A percentile compares a stretch with the other conserved stretches of the same genome.
phyloP scores from a whole-genome alignment of 1,140 invertebrate genomes.

The Laupala kohalensis region DNA sequence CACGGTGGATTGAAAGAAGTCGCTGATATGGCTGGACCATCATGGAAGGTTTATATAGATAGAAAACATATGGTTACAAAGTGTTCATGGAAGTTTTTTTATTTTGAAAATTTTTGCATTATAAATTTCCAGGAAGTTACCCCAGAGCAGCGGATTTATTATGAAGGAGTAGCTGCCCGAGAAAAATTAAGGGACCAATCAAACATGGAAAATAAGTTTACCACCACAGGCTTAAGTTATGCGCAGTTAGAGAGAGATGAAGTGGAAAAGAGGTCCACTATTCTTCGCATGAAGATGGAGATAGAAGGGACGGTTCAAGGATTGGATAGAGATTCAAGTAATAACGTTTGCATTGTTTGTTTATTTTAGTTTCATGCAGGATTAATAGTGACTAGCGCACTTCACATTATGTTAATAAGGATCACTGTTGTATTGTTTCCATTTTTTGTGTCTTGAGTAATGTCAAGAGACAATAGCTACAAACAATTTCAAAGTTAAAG shows the following conservation, averaged over 20 bases:
- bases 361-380: too few relatives aligned
- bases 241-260: background rate
- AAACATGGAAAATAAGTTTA: background rate
- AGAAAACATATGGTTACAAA: too few relatives aligned
- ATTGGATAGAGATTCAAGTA: background rate
- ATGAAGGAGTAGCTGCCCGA: background rate
- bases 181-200: background rate
- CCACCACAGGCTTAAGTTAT: background rate
- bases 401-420: too few relatives aligned
- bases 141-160: background rate
- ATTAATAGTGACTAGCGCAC: too few relatives aligned
- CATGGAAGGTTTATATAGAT: constrained; percentile 4
- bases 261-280: background rate
- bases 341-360: background rate
- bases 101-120: too few relatives aligned
- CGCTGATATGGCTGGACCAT: background rate
- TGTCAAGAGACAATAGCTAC: too few relatives aligned
- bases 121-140: background rate
- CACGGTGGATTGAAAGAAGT: background rate
- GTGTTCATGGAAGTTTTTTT: too few relatives aligned
- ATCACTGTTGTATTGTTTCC: too few relatives aligned
- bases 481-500: too few relatives aligned
- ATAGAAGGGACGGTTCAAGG: background rate
- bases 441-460: too few relatives aligned
- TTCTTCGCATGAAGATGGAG: background rate